Evolutionary conservation across 1,140 invertebrate species (phyloP), one percentile per base, ranked within the genome.

Genomic region (Cyclargus thomasi): DNA sequence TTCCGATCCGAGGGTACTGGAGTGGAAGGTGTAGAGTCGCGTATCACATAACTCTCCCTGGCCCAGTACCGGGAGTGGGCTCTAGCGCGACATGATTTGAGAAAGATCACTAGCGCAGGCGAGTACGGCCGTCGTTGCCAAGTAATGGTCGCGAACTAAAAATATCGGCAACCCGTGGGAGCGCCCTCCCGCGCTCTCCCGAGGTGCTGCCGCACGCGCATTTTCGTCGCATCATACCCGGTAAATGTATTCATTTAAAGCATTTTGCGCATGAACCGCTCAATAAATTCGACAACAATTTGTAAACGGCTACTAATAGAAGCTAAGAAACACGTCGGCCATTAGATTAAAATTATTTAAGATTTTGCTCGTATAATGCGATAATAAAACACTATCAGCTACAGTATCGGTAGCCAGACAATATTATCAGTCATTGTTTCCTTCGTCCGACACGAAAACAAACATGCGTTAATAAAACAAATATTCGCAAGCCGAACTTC

Each of bases 101-200:
- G 75, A 86, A 84, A 87, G 83, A 88, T 90, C 82, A 87, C 79
- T 86, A 84, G 85, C 85, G 77, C 85, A 87, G 78, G 67, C 75
- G 83, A 86, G 85, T 86, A 79, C 87, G 87, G 85, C 87, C 87
- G 86, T 76, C 86, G 79, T 85, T 90, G 87, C 87, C 87, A 90
- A 90, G 87, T 90, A 90, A 88, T 88, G 85, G 82, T 85, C 80
- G 86, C 77, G 81, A 78, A 90, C 87, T 90, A 90, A 90, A 90
- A 90, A 90, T 90, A 90, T 87, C 86, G 79, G 83, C 83, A 90
- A 90, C 86, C 87, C 87, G 87, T 90, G 87, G 88, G 88, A 90
- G 86, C 88, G 88, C 88, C 88, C 88, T 90, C 88, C 88, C 86
- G 88, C 88, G 85, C 85, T 83, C 83, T 77, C 76, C 75, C 76